phyloP scores from a whole-genome alignment of 2,113 vertebrate genomes.

The Cyprichromis sp. region DNA sequence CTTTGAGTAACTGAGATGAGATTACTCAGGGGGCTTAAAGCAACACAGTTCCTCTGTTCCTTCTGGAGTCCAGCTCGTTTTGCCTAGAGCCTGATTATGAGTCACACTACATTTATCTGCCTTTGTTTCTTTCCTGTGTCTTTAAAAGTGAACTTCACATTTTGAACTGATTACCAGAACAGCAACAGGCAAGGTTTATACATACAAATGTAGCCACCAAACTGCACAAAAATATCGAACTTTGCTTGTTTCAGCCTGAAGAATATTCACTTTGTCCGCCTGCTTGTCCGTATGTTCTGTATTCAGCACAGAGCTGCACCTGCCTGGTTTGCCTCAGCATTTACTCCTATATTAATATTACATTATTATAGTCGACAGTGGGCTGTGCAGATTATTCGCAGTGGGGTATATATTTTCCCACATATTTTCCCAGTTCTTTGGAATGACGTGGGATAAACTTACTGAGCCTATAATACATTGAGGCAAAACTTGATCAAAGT shows the following conservation, averaged over 20 bases:
- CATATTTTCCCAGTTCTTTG: neutral
- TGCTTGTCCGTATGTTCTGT: neutral
- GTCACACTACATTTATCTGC: neutral
- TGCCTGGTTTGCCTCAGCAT: neutral
- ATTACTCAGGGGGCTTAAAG: neutral
- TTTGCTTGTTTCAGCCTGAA: neutral
- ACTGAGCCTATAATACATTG: neutral
- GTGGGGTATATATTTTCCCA: neutral
- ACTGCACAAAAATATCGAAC: neutral
- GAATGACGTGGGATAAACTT: neutral
- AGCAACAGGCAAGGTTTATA: neutral
- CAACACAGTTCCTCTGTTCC: neutral
- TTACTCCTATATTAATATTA: neutral
- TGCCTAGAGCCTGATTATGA: neutral
- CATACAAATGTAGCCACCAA: neutral
- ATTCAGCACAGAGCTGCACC: neutral
- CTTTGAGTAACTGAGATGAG: neutral
- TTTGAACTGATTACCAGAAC: neutral
- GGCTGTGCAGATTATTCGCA: neutral
- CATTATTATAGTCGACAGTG: neutral
- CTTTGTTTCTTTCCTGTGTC: neutral
- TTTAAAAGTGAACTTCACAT: neutral
- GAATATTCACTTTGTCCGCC: accelerated
- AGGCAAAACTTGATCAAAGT: neutral
- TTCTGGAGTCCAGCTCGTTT: neutral